phyloP scores from a whole-genome alignment of 2,888 invertebrate species.

The Lepidochrysops patricia region DNA sequence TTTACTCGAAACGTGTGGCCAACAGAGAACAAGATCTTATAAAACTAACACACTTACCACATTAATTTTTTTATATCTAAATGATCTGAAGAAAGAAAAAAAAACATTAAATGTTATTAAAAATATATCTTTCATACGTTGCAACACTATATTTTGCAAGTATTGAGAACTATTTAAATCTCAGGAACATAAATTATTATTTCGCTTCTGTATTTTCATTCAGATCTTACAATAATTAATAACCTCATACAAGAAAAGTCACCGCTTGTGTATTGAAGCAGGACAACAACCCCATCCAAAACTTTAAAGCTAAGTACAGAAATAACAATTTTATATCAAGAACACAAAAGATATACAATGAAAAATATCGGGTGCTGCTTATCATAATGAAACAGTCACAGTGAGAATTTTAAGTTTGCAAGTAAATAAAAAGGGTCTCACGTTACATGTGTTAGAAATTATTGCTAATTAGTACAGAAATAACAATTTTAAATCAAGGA shows the following conservation, averaged over 20 bases:
- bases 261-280: slow-evolving; percentile 21
- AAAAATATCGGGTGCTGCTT: slow-evolving; percentile 13
- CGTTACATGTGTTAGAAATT: slow-evolving; percentile 37
- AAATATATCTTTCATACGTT: background rate
- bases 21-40: slow-evolving; percentile 46
- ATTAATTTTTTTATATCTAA: slow-evolving; percentile 27
- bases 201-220: slow-evolving; percentile 34
- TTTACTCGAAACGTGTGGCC: slow-evolving; percentile 29
- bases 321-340: slow-evolving; percentile 14
- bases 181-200: background rate
- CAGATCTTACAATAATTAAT: slow-evolving; percentile 53
- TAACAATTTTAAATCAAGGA: slow-evolving; percentile 12
- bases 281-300: slow-evolving; percentile 8
- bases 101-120: slow-evolving; percentile 32
- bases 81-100: slow-evolving; percentile 58
- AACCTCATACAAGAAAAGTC: slow-evolving; percentile 35
- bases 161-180: background rate
- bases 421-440: background rate
- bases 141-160: slow-evolving; percentile 9
- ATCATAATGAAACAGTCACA: slow-evolving; percentile 7
- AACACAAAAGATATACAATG: slow-evolving; percentile 9
- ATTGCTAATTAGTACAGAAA: slow-evolving; percentile 72
- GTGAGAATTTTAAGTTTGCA: background rate
- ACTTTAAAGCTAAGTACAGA: slow-evolving; percentile 18
- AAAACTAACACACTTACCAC: slow-evolving; percentile 39